These are phyloP conservation scores for Hypolimnas misippus DNA, from an alignment of 2,888 invertebrate species.

Conservation along the genomic window DNA sequence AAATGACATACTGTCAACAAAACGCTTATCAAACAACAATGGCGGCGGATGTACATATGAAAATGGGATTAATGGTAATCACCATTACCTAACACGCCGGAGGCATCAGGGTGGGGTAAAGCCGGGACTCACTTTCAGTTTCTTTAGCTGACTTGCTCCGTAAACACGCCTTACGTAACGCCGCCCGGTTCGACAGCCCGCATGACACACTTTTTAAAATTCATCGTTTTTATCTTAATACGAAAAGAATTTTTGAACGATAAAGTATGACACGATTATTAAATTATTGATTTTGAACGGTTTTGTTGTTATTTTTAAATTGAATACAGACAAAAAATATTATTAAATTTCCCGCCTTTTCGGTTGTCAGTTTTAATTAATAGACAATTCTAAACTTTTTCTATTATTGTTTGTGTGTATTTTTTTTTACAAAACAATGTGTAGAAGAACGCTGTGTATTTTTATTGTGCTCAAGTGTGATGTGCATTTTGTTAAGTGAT, in stretches of 20 bases:
- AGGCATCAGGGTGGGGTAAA: conserved; percentile 56
- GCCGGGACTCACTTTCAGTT: conserved; percentile 75
- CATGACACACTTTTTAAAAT: conserved; percentile 69
- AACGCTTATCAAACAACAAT: conserved; percentile 49
- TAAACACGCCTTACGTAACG: conserved; percentile 62
- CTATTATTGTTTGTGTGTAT: conserved; percentile 28
- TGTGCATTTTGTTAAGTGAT: conserved; percentile 69
- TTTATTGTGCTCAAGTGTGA: conserved; percentile 58
- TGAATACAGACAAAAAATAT: background rate
- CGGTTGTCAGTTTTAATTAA: background rate
- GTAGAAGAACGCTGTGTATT: conserved; percentile 57
- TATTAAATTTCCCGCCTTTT: conserved; percentile 3
- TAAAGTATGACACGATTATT: conserved; percentile 13
- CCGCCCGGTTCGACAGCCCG: conserved; percentile 60
- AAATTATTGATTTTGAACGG: background rate
- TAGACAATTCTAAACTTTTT: background rate
- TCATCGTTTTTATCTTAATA: conserved; percentile 17
- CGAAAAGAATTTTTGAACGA: background rate
- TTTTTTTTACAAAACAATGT: conserved; percentile 53
- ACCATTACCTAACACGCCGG: conserved; percentile 58
- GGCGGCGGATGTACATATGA: conserved; percentile 48
- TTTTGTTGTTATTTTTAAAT: background rate
- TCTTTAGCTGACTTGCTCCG: conserved; percentile 61
- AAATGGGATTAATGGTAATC: conserved; percentile 66
- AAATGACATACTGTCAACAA: conserved; percentile 49